Evolutionary conservation across 1,140 invertebrate species (phyloP).

Genomic region (Leptinotarsa defecta): DNA sequence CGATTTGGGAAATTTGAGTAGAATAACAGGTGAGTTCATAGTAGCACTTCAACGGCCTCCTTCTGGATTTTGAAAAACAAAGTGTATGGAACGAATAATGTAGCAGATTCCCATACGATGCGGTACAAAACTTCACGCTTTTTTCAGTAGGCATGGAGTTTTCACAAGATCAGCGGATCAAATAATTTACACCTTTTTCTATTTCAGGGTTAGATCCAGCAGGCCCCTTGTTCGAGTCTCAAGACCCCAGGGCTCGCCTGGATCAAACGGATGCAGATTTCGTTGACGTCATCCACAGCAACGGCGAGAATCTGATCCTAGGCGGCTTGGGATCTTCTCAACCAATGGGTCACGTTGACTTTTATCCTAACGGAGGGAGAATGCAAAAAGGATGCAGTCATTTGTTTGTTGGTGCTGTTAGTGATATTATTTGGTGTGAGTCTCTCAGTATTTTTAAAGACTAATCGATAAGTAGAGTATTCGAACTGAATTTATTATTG

Average conservation of each 20-base stretch:
- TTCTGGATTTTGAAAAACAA: too few species aligned
- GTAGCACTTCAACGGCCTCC: too few species aligned
- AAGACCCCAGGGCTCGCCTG: conserved; percentile 78
- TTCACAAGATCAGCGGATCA: too few species aligned
- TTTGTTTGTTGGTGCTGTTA: conserved; percentile 87
- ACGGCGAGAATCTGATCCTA: conserved; percentile 85
- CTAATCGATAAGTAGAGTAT: too few species aligned
- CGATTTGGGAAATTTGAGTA: conserved; percentile 76
- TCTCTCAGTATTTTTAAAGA: conserved; percentile 24
- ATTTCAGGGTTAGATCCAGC: conserved; percentile 82
- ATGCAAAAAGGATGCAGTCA: conserved; percentile 83
- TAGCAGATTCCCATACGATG: too few species aligned
- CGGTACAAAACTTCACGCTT: too few species aligned
- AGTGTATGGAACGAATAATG: too few species aligned
- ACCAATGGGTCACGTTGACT: conserved; percentile 89
- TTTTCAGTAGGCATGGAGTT: too few species aligned
- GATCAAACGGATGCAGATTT: conserved; percentile 86
- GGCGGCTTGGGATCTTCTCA: conserved; percentile 84
- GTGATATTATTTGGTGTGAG: conserved; percentile 89
- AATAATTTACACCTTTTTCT: background rate
- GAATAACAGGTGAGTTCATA: conserved; percentile 75
- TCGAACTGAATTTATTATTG: too few species aligned
- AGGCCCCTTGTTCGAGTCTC: conserved; percentile 86
- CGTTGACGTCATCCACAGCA: conserved; percentile 94
- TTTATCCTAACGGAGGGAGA: conserved; percentile 88